Evolutionary conservation across 2,113 vertebrate species (phyloP).

Genomic region (Ceuthmochares aereus): DNA sequence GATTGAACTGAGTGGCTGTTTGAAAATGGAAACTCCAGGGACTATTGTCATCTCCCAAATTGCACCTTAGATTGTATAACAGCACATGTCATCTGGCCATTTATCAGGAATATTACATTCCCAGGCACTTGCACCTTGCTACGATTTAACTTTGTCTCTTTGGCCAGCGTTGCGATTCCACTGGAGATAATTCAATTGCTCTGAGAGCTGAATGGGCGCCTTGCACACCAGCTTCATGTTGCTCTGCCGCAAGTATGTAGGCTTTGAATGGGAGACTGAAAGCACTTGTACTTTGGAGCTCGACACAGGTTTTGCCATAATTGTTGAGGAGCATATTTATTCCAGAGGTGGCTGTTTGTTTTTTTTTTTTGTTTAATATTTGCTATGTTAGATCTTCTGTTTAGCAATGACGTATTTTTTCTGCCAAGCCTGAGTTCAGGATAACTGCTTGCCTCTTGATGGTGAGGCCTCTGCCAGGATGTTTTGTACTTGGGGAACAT

Average conservation of each 20-base stretch:
- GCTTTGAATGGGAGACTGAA: neutral
- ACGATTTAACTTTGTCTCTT: slow-evolving; percentile 74
- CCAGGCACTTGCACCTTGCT: slow-evolving; percentile 67
- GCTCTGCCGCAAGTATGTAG: neutral
- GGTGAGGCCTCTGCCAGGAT: neutral
- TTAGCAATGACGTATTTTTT: neutral
- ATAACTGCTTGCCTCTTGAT: neutral
- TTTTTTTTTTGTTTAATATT: neutral
- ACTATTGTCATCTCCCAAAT: slow-evolving; percentile 77
- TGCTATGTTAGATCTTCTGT: neutral
- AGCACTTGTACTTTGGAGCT: neutral
- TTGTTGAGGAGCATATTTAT: neutral
- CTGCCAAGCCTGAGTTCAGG: neutral
- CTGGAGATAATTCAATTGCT: slow-evolving; percentile 74
- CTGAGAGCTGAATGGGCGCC: slow-evolving; percentile 38
- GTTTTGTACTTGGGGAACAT: neutral
- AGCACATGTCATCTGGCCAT: slow-evolving; percentile 65
- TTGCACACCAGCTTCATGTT: neutral
- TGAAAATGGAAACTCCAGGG: slow-evolving; percentile 76
- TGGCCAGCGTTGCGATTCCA: slow-evolving; percentile 57
- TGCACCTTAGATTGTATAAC: slow-evolving; percentile 73
- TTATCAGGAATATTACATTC: slow-evolving; percentile 80
- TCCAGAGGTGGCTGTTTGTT: neutral
- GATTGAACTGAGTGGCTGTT: slow-evolving; percentile 68
- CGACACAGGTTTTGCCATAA: neutral